A percentile compares a stretch with the other conserved stretches of the same genome.
These are phyloP conservation scores for Hystrix brachyura DNA, from an alignment of 2,113 vertebrate species.

Conservation along the genomic window DNA sequence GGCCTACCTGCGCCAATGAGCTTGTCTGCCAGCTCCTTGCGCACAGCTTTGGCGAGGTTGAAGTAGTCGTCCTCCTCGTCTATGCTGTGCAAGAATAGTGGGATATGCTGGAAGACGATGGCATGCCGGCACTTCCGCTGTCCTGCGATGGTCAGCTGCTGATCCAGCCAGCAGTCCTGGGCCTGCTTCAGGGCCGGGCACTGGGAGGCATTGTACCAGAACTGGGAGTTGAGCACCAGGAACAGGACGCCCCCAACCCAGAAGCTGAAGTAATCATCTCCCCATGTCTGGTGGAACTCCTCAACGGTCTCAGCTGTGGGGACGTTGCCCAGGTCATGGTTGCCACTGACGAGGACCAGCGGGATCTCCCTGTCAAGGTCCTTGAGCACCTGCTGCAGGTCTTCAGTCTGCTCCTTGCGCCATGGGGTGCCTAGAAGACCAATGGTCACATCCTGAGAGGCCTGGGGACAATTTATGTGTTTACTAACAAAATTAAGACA, in stretches of 20 bases:
- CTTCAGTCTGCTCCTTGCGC: conserved; percentile 92
- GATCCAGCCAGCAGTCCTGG: conserved; percentile 94
- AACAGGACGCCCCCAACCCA: conserved; percentile 97
- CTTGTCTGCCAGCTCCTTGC: conserved; percentile 91
- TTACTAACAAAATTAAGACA: not conserved
- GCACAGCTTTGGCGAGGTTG: conserved; percentile 91
- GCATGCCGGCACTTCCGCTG: conserved; percentile 88
- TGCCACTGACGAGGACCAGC: conserved; percentile 96
- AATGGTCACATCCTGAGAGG: not conserved
- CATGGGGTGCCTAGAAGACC: conserved; percentile 89
- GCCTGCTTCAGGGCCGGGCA: conserved; percentile 91
- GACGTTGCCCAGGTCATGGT: conserved; percentile 95
- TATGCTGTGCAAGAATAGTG: conserved; percentile 91
- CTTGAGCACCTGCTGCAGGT: conserved; percentile 92
- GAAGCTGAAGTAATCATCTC: conserved; percentile 98
- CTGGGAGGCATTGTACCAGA: conserved; percentile 91
- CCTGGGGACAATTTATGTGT: fast-evolving
- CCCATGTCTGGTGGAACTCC: conserved; percentile 93
- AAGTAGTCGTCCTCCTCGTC: conserved; percentile 96
- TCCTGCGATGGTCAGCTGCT: conserved; percentile 89
- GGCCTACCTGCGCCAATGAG: conserved; percentile 94
- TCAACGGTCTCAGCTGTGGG: conserved; percentile 91
- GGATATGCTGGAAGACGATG: conserved; percentile 97
- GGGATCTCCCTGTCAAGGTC: conserved; percentile 91
- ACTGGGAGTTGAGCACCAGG: conserved; percentile 97